These are phyloP conservation scores for Platycercus adscitus DNA, from an alignment of 2,113 vertebrate species.

Conservation along the genomic window DNA sequence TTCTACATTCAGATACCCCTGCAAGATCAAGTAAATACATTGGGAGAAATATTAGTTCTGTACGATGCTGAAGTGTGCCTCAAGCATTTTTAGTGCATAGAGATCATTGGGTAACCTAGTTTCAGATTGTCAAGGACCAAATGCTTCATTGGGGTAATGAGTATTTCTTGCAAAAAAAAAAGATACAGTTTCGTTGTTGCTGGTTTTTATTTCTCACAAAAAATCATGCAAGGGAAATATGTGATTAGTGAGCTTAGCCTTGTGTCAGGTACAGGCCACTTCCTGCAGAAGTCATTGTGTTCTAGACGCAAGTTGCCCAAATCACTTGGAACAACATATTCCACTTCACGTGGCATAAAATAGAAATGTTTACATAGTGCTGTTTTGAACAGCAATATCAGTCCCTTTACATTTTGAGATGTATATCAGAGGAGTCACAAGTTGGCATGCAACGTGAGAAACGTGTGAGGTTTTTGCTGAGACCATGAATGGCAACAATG, in stretches of 20 bases:
- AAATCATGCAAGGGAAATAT: background rate
- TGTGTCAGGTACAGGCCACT: accelerated
- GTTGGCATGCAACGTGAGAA: background rate
- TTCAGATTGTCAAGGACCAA: background rate
- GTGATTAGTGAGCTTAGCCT: background rate
- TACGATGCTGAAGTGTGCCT: background rate
- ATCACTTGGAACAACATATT: background rate
- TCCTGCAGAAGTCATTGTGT: background rate
- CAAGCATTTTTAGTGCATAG: background rate
- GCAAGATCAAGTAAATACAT: background rate
- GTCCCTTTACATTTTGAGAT: background rate
- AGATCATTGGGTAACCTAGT: background rate
- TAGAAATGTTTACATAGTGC: background rate
- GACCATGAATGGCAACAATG: background rate
- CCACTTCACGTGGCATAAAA: background rate
- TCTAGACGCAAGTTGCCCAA: background rate
- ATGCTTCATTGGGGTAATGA: background rate
- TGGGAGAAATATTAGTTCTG: background rate
- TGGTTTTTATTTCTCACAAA: background rate
- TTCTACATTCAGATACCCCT: slow-evolving; percentile 3
- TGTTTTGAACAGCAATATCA: background rate
- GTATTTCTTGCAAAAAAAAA: background rate
- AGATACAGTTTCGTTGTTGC: background rate
- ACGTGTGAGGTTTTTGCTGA: background rate
- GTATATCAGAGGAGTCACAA: background rate